Base-by-base conservation (phyloP, 2,888 invertebrate genomes). In the Hydraecia micacea region DNA sequence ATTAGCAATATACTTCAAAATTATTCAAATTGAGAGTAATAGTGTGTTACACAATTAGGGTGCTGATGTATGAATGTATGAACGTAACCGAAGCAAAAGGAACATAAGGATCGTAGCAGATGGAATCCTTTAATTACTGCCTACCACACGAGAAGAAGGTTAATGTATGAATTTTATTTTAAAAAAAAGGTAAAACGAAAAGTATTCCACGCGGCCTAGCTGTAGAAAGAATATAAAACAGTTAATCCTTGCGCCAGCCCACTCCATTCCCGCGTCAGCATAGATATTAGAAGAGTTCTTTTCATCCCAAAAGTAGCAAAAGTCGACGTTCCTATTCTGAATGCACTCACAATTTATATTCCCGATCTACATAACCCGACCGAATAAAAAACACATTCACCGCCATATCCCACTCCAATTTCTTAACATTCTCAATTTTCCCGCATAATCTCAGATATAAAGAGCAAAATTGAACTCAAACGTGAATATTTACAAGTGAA, bases 401-500 rank as follows among this genome's bases (percentile, higher is more conserved):
- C 52, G 46, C 42, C 62, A 74, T 76, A 72, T 46, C 49, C 70
- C 25, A 63, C 70, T 67, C 77, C 80, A 83, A 83, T 81, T 87
- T 79, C 84, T 88, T 85, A 79, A 72, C 82, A 77, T 86, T 73
- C 85, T 65, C 84, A 86, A 87, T 82, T 86, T 83, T 32, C 75
- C 72, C 69, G 84, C 76, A 84, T 86, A 87, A 87, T 87, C 86
- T 83, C 55, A 65, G 77, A 83, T 86, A 86, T 87, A 88, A 87
- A 88, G 89, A 86, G 87, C 81, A 85, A 89, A 89, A 87, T 89
- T 88, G 87, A 88, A 88, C 87, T 83, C 84, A 85, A 88, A 87
- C 83, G 85, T 87, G 91, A 89, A 91, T 92, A 93, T 92, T 92
- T 92, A 92, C 91, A 88, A 88, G 87, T 84, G 84, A 87, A 84